Evolutionary conservation across 2,113 vertebrate genomes (phyloP), one percentile per base, ranked within the genome.

Genomic region (Alectura lathami): DNA sequence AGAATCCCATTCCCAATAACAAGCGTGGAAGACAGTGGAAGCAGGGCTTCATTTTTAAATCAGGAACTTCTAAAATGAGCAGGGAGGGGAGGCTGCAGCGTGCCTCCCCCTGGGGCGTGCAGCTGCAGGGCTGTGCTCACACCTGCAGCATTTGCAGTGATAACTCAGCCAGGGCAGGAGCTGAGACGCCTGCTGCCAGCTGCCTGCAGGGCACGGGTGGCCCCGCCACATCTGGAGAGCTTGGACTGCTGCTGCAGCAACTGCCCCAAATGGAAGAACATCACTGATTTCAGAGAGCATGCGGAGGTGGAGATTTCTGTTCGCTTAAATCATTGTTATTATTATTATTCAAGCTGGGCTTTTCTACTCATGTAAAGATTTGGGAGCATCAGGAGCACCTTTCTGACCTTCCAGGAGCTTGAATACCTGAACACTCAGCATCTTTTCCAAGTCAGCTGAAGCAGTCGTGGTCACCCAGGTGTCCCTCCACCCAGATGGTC

Each of bases 11-110:
- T 62, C 18, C 5, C 17, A 48, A 57, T 7, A 48, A 50, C 8
- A 50, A 24, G n/a, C 0, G 0, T n/a, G 53, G 59, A 62, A 69
- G 67, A 1, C 69, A 22, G 20, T 1, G 0, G 20, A 40, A 60
- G 29, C 60, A 72, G n/a, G 26, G 14, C 47, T 75, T 80, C 38
- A 12, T 70, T 51, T 43, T 48, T 75, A 57, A 26, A 9, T 6
- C 5, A 0, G 5, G 60, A 64, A 17, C 50, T 59, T 47, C 59
- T 27, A 51, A n/a, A 72, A 53, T 0, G 21, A 89, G 51, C 8
- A 8, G 40, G 34, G n/a, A 47, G 42, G 29, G 63, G 53, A 64
- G 53, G n/a, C 34, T 1, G 14, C 53, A 50, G 9, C 32, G 68
- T 60, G 48, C 11, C n/a, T 14, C 21, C 16, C 23, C 72, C 34